Conservation (phyloP, 2,888 invertebrate genomes). For the Caenorhabditis angaria region DNA sequence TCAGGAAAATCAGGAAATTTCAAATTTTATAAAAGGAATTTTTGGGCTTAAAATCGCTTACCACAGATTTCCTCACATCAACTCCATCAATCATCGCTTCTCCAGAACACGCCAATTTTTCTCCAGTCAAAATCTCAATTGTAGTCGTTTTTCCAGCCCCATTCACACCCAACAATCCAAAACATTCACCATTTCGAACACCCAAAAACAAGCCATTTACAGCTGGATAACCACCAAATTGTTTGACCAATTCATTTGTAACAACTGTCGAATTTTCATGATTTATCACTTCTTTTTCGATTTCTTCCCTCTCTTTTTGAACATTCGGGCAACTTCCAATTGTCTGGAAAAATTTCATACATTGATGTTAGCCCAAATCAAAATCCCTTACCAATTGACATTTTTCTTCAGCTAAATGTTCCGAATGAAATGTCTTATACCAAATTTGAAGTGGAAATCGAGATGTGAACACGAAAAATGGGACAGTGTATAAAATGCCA, state of each 20-base stretch:
- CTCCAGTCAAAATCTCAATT: background rate
- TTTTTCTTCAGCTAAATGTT: no score
- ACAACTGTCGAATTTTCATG: background rate
- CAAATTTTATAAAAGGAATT: no score
- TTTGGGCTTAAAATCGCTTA: no score
- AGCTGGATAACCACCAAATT: background rate
- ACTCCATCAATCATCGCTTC: background rate
- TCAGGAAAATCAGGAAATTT: no score
- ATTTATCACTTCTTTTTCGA: background rate
- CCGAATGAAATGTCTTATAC: no score
- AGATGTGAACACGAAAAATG: no score
- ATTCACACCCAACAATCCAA: background rate
- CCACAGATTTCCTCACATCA: background rate
- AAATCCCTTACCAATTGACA: no score
- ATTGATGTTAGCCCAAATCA: no score
- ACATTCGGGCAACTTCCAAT: background rate
- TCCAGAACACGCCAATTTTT: background rate
- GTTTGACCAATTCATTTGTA: background rate
- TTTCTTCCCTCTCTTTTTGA: background rate
- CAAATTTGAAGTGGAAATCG: no score
- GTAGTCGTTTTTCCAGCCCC: background rate
- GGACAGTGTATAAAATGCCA: no score
- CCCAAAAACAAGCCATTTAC: background rate
- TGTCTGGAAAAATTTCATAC: background rate
- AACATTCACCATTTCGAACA: background rate